Base-by-base conservation (phyloP, 2,113 vertebrate species). In the Melozone crissalis region DNA sequence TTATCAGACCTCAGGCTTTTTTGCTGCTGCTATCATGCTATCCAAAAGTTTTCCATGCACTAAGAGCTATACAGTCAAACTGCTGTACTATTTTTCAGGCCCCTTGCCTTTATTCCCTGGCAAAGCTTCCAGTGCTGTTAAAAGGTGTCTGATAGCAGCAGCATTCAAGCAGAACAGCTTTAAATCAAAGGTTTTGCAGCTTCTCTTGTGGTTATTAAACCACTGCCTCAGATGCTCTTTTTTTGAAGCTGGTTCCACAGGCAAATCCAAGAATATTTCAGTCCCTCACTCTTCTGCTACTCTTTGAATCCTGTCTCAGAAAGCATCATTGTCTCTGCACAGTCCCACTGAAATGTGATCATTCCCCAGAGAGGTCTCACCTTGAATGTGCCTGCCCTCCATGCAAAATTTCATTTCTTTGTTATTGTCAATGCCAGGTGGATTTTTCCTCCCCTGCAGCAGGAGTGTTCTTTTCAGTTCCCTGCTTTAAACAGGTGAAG, bases 311-410 rank as follows among this genome's bases (percentile, higher is more conserved):
- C 24, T n/a, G 9, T 6, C 76, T 90, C 61, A 61, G 57, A 82
- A 77, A 91, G 19, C 43, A 52, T 18, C 39, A 2, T 12, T 51
- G 37, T 80, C 43, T 85, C 51, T 22, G 14, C 51, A 15, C 23
- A 41, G 21, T 84, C 61, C 55, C 27, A 37, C 15, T 39, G 67
- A 69, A 88, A 69, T 30, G 15, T 4, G 18, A 71, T 31, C 16
- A 43, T 77, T 92, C 51, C 43, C 79, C 28, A 55, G 58, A 66
- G 52, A 84, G 7, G 11, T 51, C 39, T 84, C 76, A 47, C 65
- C 44, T 57, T 8, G 13, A 78, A 55, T 1, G 0, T 68, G 22
- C 19, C 47, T 0, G 0, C 39, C 61, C 23, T 74, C 39, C 16
- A 11, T 13, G 22, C 21, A 81, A 44, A 90, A 52, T 72, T 39